phyloP scores from a whole-genome alignment of 1,140 invertebrate species.

The Eriocheir sinensis region DNA sequence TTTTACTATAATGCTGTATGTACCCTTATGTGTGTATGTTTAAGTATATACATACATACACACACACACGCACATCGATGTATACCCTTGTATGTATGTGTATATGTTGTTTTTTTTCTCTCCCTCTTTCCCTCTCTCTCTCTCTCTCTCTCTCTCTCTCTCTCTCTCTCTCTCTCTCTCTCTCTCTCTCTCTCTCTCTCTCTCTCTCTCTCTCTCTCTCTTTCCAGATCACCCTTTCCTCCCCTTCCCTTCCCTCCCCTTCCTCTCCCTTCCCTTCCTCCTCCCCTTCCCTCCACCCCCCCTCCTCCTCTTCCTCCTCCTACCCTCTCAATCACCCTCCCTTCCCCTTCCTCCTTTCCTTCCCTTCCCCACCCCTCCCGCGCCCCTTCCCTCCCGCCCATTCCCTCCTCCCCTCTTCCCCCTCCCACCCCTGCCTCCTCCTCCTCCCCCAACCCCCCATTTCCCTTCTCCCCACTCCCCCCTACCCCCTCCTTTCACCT shows the following conservation, averaged over 20 bases:
- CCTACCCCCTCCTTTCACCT: conserved; percentile 25
- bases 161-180: neutral
- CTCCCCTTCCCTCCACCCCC: conserved; percentile 18
- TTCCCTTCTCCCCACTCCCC: conserved; percentile 14
- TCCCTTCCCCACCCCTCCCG: neutral
- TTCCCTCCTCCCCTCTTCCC: neutral
- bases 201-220: conserved; percentile 16
- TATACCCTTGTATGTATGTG: too few species aligned
- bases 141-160: neutral
- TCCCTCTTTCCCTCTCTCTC: too few species aligned
- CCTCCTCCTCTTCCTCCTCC: conserved; percentile 9
- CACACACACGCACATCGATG: too few species aligned
- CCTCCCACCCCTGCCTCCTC: neutral
- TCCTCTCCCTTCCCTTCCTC: conserved; percentile 35
- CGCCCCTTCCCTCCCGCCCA: neutral
- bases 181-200: conserved; percentile 39
- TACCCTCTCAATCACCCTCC: conserved; percentile 17
- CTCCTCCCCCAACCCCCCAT: neutral
- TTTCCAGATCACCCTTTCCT: neutral
- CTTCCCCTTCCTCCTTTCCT: neutral
- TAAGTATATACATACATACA: too few species aligned
- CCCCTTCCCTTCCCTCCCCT: conserved; percentile 8
- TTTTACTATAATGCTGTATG: neutral
- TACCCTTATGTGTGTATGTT: too few species aligned
- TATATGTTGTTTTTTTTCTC: too few species aligned